These are phyloP conservation scores for Lagopus muta DNA, from an alignment of 2,113 vertebrate species.

Conservation along the genomic window DNA sequence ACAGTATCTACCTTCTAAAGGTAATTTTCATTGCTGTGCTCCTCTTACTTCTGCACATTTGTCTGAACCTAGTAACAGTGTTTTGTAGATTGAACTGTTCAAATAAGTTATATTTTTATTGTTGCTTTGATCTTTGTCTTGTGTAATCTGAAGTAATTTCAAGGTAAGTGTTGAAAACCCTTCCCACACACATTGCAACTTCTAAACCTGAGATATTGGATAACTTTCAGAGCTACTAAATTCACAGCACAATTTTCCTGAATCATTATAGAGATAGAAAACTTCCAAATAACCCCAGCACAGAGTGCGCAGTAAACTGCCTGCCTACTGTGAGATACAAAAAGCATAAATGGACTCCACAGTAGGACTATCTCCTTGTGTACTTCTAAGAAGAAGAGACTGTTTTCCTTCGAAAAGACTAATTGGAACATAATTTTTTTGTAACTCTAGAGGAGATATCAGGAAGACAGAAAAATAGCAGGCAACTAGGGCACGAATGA, in stretches of 20 bases:
- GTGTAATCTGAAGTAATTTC: not conserved
- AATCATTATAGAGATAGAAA: not conserved
- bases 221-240: not conserved
- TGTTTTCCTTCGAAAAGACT: slow-evolving; percentile 31
- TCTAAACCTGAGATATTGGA: not conserved
- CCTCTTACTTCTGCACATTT: not conserved
- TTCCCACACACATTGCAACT: not conserved
- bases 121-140: not conserved
- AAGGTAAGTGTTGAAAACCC: not conserved
- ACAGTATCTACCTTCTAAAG: not conserved
- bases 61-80: not conserved
- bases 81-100: not conserved
- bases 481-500: not conserved
- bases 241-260: not conserved
- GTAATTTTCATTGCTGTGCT: not conserved
- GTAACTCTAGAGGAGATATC: not conserved
- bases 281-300: not conserved
- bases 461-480: not conserved
- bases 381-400: not conserved
- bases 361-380: not conserved
- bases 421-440: not conserved
- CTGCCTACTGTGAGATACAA: not conserved
- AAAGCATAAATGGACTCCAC: not conserved
- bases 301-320: not conserved
- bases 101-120: not conserved